Evolutionary conservation across 2,797 vertebrate species (phyloP).

Genomic region (Orestias chungarensis): DNA sequence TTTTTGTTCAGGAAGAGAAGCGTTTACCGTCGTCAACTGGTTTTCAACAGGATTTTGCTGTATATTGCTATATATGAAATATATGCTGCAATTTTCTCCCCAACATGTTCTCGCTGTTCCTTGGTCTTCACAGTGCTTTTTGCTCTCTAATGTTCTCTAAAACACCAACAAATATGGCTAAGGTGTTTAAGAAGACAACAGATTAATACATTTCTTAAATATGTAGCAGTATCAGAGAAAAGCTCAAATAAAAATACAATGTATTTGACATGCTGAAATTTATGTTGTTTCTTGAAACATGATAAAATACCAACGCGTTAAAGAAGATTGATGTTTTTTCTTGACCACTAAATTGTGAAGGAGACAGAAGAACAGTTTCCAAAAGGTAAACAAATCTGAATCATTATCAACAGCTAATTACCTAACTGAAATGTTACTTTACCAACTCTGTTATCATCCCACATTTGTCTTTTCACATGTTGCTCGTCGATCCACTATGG

Average conservation of each 20-base stretch:
- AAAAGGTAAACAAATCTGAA: slow-evolving; percentile 26
- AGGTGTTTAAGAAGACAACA: no score
- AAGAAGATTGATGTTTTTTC: slow-evolving; percentile 1
- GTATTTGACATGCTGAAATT: background rate
- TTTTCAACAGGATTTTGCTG: background rate
- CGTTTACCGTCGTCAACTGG: background rate
- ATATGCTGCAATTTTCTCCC: background rate
- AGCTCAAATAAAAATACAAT: no score
- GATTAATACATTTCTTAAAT: no score
- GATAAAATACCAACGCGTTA: background rate
- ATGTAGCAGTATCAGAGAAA: background rate
- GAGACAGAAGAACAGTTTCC: slow-evolving; percentile 10
- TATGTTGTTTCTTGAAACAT: background rate
- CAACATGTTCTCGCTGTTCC: background rate
- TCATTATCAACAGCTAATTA: slow-evolving; percentile 45
- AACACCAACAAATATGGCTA: background rate
- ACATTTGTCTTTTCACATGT: slow-evolving; percentile 50
- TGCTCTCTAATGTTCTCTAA: background rate
- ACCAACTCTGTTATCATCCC: slow-evolving; percentile 58
- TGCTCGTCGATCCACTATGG: slow-evolving; percentile 50
- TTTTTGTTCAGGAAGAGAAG: background rate
- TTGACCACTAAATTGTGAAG: background rate
- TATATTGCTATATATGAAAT: no score
- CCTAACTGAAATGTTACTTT: slow-evolving; percentile 29
- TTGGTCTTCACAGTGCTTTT: background rate